Percentiles rank a stretch among this genome's conserved stretches.
Conservation (phyloP, 2,888 invertebrate genomes). For the Stomorhina lunata region DNA sequence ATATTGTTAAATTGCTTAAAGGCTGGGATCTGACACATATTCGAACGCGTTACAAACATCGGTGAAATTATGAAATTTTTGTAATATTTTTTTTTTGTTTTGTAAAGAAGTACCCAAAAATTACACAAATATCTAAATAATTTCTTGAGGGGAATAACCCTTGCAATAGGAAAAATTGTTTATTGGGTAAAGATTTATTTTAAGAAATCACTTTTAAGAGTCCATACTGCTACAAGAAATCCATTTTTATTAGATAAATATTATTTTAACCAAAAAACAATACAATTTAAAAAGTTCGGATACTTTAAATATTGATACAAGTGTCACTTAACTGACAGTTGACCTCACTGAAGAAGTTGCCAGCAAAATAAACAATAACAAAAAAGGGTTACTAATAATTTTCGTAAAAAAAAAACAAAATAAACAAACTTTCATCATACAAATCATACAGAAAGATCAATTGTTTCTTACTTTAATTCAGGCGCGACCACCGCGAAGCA, state of each 20-base stretch:
- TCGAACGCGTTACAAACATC: no score
- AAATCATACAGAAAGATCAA: not conserved
- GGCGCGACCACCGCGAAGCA: no score
- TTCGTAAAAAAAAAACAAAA: constrained; percentile 13
- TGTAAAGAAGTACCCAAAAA: no score
- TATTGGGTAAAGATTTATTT: no score
- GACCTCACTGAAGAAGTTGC: constrained; percentile 60
- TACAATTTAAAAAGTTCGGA: not conserved
- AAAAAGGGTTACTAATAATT: constrained; percentile 33
- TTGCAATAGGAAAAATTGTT: no score
- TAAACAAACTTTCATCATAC: constrained; percentile 3
- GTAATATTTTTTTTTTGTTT: no score
- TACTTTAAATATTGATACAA: constrained; percentile 46
- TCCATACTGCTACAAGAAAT: not conserved
- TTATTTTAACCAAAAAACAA: not conserved
- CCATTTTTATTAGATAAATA: not conserved
- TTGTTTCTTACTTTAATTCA: constrained; percentile 10
- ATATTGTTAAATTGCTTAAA: no score
- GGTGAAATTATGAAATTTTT: no score
- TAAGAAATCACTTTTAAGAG: no score
- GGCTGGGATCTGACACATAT: no score
- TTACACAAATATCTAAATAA: no score
- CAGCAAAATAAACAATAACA: constrained; percentile 19
- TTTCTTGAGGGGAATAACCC: no score
- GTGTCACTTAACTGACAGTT: constrained; percentile 59